Evolutionary conservation across 1,140 invertebrate genomes (phyloP), one percentile per base, ranked within the genome.

Genomic region (Neodiprion pinetum): DNA sequence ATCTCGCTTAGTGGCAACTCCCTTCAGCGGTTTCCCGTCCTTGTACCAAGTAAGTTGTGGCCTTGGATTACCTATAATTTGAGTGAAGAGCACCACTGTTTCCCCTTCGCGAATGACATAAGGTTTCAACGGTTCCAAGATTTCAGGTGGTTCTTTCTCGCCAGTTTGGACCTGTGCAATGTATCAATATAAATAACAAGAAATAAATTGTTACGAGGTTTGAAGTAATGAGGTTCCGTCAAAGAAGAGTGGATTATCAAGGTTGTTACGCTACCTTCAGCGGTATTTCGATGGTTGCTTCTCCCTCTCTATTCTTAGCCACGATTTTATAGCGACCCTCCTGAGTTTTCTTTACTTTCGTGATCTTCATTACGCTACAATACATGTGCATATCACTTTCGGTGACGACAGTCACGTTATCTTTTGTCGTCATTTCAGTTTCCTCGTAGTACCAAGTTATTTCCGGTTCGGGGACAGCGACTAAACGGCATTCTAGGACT

Each of bases 331-430:
- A 98, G 12, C 90, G 92, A 28, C 97, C 97, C 88, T 97, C 95
- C 87, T 98, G 95, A 61, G 85, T 88, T 77, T 94, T 95, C 75
- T 92, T 90, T 0, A 95, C 92, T 80, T 95, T 93, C 40, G 91
- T 93, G 72, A 97, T 96, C 82, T 93, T 94, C 9, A 97, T 87
- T 14, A 94, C 92, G 77, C 93, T 96, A 72, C 92, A 94, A 80
- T 96, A 97, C 92, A 96, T 96, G 79, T 97, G 95, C 91, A 96
- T 95, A 80, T 97, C 95, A 10, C 95, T 95, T 84, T 95, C 93
- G 0, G 92, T 94, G 1, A 90, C 91, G 49, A 97, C 91, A 0
- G 90, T 90, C n/a, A 95, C 88, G 75, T 92, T 93, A 9, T 91
- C 87, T 66, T 93, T 91, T 71, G 88, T 91, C 12, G 91, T 91